These are phyloP conservation scores for Hozukius guyotensis DNA, from an alignment of 2,797 vertebrate genomes.

Conservation along the genomic window DNA sequence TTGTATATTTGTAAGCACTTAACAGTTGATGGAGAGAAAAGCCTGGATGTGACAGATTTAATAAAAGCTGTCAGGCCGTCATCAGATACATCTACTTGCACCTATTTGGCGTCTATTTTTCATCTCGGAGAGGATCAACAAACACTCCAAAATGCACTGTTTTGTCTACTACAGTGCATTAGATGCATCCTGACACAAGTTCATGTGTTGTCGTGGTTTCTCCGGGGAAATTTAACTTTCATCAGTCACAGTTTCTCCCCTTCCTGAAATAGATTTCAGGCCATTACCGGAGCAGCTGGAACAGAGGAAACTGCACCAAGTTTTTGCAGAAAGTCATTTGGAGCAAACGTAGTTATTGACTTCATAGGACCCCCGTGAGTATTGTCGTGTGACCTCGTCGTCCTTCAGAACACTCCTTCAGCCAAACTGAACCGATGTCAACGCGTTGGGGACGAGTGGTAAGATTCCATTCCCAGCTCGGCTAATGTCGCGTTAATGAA, in stretches of 20 bases:
- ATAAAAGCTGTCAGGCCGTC: conserved; percentile 42
- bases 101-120: conserved; percentile 23
- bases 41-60: conserved; percentile 41
- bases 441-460: conserved; percentile 3
- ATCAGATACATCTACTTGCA: conserved; percentile 10
- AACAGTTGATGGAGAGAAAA: conserved; percentile 32
- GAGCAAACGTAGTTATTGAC: conserved; percentile 32
- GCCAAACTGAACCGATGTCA: conserved; percentile 9
- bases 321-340: conserved; percentile 32
- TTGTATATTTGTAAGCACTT: conserved; percentile 52
- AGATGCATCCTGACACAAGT: conserved; percentile 1
- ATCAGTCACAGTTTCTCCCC: conserved; percentile 29
- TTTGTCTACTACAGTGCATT: background rate
- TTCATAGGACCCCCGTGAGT: background rate
- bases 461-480: conserved; percentile 5
- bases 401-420: background rate
- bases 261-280: conserved; percentile 27
- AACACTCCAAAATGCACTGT: background rate
- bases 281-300: conserved; percentile 22
- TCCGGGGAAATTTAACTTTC: conserved; percentile 39
- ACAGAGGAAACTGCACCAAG: conserved; percentile 22
- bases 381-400: conserved; percentile 4
- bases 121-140: background rate
- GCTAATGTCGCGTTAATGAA: conserved; percentile 55
- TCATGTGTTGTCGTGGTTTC: background rate